Evolutionary conservation across 2,888 invertebrate genomes (phyloP), one percentile per base, ranked within the genome.

Genomic region (Tetanocera ferruginea): DNA sequence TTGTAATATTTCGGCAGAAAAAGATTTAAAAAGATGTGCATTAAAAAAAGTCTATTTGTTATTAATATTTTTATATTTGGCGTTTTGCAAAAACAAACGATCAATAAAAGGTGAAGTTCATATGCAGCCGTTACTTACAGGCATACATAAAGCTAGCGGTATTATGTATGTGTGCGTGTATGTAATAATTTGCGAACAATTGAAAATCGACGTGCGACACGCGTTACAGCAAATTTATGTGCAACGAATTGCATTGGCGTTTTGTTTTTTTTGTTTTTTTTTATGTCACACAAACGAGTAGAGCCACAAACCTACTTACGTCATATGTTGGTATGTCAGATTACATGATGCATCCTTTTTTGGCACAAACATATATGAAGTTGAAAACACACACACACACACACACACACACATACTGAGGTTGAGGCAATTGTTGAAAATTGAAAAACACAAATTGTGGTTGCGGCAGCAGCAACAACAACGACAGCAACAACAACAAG

Each of bases 181-280:
- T 31, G 19, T 55, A 87, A 85, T 87, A 87, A 87, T 87, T 87
- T 87, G 87, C 84, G 87, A 87, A 87, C 88, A 87, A 87, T 87
- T 85, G 84, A 84, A 84, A 84, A 87, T 87, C 87, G 87, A 87
- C 87, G 85, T 86, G 87, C 85, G 87, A 87, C 87, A 86, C 87
- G 87, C 84, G 87, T 85, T 85, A 82, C 67, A 37, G 83, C 83
- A 70, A 83, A 86, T 86, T 86, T 86, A 86, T 86, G 86, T 83
- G 82, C 83, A 82, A 84, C 86, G 86, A 85, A 85, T 85, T 86
- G 86, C 81, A 85, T 85, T 86, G 81, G 82, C 81, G 80, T 64
- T 73, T 82, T 73, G 78, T 72, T 80, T 80, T 80, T 78, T 72
- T 52, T 31, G n/a, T 5, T 17, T 23, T 19, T 9, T 69, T 78